These are phyloP conservation scores for Pampus argenteus DNA, from an alignment of 2,797 vertebrate species.

Conservation along the genomic window DNA sequence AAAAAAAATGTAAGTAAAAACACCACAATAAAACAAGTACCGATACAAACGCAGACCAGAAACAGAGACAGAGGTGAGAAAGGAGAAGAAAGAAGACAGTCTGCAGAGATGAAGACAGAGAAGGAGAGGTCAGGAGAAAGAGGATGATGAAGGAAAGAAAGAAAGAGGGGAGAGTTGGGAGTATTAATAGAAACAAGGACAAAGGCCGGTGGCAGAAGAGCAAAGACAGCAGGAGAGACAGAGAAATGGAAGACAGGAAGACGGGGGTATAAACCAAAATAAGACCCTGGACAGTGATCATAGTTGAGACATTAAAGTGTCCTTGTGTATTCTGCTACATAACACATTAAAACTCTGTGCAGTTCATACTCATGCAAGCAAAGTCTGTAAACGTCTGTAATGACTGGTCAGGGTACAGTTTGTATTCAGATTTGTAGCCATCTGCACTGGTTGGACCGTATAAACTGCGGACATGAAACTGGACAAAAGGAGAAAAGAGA, in stretches of 20 bases:
- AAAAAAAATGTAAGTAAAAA: slow-evolving; percentile 19
- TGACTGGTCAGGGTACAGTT: slow-evolving; percentile 45
- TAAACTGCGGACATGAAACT: slow-evolving; percentile 27
- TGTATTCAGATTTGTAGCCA: slow-evolving; percentile 16
- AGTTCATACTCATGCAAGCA: slow-evolving; percentile 29
- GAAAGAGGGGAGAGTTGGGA: slow-evolving; percentile 22
- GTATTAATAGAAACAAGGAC: slow-evolving; percentile 79
- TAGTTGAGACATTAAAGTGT: slow-evolving; percentile 49
- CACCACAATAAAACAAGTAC: background rate
- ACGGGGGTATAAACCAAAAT: slow-evolving; percentile 47
- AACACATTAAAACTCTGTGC: slow-evolving; percentile 47
- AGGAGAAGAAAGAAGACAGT: slow-evolving; percentile 34
- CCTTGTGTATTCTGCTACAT: slow-evolving; percentile 55
- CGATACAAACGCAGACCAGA: slow-evolving; percentile 5
- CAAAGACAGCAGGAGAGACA: slow-evolving; percentile 63
- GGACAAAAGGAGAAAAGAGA: slow-evolving; percentile 21
- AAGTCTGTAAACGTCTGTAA: slow-evolving; percentile 44
- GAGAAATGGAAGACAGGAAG: slow-evolving; percentile 58
- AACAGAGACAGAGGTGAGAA: slow-evolving; percentile 32
- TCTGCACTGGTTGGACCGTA: background rate
- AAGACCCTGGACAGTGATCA: slow-evolving; percentile 54
- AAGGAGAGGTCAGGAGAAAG: slow-evolving; percentile 50
- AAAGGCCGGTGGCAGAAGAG: slow-evolving; percentile 72
- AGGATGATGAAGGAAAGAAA: slow-evolving; percentile 36
- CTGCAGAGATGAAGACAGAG: slow-evolving; percentile 35